Evolutionary conservation across 2,888 invertebrate genomes (phyloP), one percentile per base, ranked within the genome.

Genomic region (Byasa hedistus): DNA sequence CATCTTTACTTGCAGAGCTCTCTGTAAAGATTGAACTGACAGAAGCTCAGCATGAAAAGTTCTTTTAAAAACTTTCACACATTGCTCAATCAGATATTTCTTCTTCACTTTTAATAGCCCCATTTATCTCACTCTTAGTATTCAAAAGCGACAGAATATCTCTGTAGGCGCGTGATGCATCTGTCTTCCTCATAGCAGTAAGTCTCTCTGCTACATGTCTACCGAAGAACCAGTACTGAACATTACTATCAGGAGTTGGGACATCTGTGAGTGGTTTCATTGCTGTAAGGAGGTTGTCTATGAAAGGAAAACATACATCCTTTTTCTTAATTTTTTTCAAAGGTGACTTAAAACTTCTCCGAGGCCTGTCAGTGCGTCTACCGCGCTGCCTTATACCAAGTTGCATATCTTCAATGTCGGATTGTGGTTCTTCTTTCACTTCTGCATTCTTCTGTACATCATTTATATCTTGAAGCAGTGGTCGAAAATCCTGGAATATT

Each of bases 211-310:
- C 79, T 0, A 91, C 84, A 77, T 91, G 89, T 69, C 81, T 84
- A 0, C 90, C 86, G 32, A 91, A 88, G 61, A 84, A 88, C 85
- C 86, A 86, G 67, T 84, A 89, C 32, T 79, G 79, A 3, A 51
- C 56, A 2, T 71, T 69, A 7, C 75, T 71, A 1, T 73, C 69
- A 0, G 62, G 32, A 5, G 70, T 60, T 8, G 66, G 61, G 19
- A 74, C 70, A 2, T 69, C 36, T 4, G 78, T 69, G n/a, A 86
- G 64, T 0, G 91, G 91, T 52, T 79, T 80, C 83, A 90, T 84
- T 0, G 88, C 80, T 68, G 73, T 69, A 1, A 88, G 64, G 7
- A 91, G 76, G 61, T 89, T 82, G 68, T 89, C 82, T 2, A 91
- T 68, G 3, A 90, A 75, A 63, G 77, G 71, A 48, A 79, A 79